A percentile compares a stretch with the other conserved stretches of the same genome.
phyloP scores from a whole-genome alignment of 2,113 vertebrate genomes.

The Haplotaxodon microlepis region DNA sequence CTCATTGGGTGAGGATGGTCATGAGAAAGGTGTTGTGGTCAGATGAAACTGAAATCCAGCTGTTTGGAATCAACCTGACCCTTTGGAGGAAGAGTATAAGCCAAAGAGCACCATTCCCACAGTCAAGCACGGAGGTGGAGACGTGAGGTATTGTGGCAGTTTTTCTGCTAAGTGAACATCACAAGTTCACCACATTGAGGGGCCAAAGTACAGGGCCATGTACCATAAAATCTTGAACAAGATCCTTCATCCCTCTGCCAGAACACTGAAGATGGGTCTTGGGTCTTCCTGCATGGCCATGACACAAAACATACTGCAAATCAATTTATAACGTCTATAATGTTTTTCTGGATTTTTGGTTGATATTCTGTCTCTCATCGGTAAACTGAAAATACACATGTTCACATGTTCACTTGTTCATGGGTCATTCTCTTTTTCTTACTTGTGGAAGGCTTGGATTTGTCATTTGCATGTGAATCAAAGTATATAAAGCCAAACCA shows the following conservation, averaged over 20 bases:
- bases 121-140: not conserved
- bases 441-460: not conserved
- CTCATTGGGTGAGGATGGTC: not conserved
- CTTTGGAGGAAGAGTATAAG: not conserved
- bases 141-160: not conserved
- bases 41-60: not conserved
- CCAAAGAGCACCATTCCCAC: not conserved
- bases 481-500: slow-evolving; percentile 15
- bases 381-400: not conserved
- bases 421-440: not conserved
- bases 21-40: not conserved
- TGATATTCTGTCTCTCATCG: not conserved
- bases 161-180: not conserved
- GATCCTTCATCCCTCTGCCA: not conserved
- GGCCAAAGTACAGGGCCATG: not conserved
- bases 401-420: not conserved
- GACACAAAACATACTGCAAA: not conserved
- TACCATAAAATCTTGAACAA: not conserved
- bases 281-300: not conserved
- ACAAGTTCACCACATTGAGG: not conserved
- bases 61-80: not conserved
- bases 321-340: not conserved
- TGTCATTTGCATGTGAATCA: slow-evolving; percentile 24
- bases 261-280: not conserved
- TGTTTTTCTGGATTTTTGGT: not conserved